phyloP scores from a whole-genome alignment of 2,113 vertebrate genomes.

The Morone chrysops region DNA sequence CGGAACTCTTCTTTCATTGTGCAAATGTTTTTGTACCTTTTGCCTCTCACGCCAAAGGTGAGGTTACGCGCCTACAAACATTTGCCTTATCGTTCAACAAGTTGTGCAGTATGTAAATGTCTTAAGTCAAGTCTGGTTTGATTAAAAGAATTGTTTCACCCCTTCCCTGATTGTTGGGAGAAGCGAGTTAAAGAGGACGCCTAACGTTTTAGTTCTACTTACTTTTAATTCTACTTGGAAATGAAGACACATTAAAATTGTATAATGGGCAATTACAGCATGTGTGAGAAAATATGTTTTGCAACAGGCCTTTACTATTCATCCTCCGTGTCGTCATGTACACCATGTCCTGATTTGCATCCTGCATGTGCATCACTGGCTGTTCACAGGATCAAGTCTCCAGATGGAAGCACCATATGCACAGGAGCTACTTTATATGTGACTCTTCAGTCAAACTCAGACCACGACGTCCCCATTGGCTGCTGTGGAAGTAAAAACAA shows the following conservation, averaged over 20 bases:
- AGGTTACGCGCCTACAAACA: conserved; percentile 15
- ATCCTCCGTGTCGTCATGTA: not conserved
- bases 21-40: conserved; percentile 32
- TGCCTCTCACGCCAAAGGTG: not conserved
- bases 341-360: conserved; percentile 11
- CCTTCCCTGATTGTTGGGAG: not conserved
- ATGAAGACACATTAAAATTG: not conserved
- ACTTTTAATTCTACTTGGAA: conserved; percentile 10
- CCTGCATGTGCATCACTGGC: conserved; percentile 4
- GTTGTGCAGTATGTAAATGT: not conserved
- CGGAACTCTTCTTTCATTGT: not conserved
- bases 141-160: conserved; percentile 16
- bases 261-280: not conserved
- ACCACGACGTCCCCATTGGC: not conserved
- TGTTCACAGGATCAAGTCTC: conserved; percentile 5
- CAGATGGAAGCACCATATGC: conserved; percentile 27
- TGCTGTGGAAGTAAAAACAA: not conserved
- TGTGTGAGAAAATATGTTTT: too few relatives aligned
- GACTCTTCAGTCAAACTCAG: not conserved
- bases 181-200: not conserved
- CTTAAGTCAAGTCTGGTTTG: conserved; percentile 41
- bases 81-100: conserved; percentile 17
- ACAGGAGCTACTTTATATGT: not conserved
- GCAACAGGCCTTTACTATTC: not conserved
- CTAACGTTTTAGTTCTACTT: not conserved